phyloP scores from a whole-genome alignment of 2,113 vertebrate species.

The Camelus bactrianus region DNA sequence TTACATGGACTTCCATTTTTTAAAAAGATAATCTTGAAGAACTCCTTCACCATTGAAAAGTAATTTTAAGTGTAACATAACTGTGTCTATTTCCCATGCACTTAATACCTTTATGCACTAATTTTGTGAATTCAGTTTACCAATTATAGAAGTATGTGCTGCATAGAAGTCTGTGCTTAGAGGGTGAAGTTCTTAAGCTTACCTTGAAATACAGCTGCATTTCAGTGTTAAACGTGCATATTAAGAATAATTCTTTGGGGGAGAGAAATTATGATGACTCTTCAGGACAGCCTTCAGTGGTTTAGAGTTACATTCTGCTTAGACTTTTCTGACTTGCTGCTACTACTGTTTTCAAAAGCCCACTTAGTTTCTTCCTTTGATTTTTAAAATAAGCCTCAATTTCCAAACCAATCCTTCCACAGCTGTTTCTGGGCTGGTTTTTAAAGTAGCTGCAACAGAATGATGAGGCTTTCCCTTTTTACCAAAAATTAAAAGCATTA shows the following conservation, averaged over 20 bases:
- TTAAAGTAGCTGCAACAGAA: constrained; percentile 83
- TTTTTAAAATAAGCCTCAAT: constrained; percentile 74
- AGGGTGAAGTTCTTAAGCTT: constrained; percentile 90
- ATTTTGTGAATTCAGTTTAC: constrained; percentile 92
- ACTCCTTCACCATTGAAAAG: constrained; percentile 83
- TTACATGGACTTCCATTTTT: constrained; percentile 87
- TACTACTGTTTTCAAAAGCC: constrained; percentile 78
- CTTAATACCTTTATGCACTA: constrained; percentile 88
- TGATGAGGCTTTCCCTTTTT: constrained; percentile 80
- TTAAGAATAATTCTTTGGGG: constrained; percentile 86
- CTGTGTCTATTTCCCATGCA: constrained; percentile 89
- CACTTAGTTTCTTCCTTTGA: constrained; percentile 74
- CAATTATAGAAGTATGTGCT: constrained; percentile 89
- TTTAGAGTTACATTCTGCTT: constrained; percentile 85
- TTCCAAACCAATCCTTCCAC: constrained; percentile 78
- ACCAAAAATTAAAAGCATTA: constrained; percentile 68
- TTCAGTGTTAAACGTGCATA: constrained; percentile 93
- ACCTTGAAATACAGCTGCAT: constrained; percentile 90
- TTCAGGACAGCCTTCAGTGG: constrained; percentile 86
- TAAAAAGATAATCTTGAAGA: constrained; percentile 81
- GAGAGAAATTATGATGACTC: constrained; percentile 78
- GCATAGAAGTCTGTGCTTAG: constrained; percentile 91
- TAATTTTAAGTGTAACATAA: constrained; percentile 89
- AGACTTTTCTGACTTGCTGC: constrained; percentile 84
- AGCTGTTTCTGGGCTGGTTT: constrained; percentile 83